Percentiles rank a stretch among this genome's conserved stretches.
Conservation (phyloP, 1,140 invertebrate species). For the Zaprionus ghesquierei region DNA sequence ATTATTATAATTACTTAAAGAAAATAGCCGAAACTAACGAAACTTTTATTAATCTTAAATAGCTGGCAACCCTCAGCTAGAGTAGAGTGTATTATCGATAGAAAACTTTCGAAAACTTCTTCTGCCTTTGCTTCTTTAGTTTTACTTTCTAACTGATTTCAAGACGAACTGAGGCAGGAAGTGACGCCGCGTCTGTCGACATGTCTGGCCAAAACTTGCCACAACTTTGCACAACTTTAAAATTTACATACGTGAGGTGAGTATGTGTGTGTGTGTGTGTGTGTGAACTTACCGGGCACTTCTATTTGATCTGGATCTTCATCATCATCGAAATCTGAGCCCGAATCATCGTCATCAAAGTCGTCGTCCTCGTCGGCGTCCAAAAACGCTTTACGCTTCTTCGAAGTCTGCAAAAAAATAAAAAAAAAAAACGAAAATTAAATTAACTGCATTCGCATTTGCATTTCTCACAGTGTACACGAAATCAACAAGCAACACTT, state of each 20-base stretch:
- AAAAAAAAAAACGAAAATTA: background rate
- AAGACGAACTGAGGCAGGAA: background rate
- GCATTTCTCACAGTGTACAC: background rate
- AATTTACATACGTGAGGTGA: background rate
- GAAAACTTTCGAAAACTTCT: background rate
- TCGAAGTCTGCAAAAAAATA: slow-evolving; percentile 60
- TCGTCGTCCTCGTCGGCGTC: slow-evolving; percentile 68
- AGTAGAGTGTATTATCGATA: background rate
- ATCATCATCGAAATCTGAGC: slow-evolving; percentile 93
- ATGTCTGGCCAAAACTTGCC: background rate
- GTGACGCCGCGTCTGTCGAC: too few species aligned
- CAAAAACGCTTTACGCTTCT: slow-evolving; percentile 66
- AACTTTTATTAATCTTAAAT: too few species aligned
- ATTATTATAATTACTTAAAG: too few species aligned
- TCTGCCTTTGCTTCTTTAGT: background rate
- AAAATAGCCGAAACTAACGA: too few species aligned
- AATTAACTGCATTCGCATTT: background rate
- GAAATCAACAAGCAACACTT: slow-evolving; percentile 4
- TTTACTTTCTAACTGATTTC: background rate
- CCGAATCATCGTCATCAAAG: slow-evolving; percentile 87
- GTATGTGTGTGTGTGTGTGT: background rate
- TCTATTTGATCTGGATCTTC: slow-evolving; percentile 95
- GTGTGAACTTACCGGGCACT: slow-evolving; percentile 88
- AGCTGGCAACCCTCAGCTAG: too few species aligned
- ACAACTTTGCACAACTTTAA: background rate